A percentile compares a stretch with the other conserved stretches of the same genome.
Conservation (phyloP, 2,113 vertebrate species). For the Pandion haliaetus region DNA sequence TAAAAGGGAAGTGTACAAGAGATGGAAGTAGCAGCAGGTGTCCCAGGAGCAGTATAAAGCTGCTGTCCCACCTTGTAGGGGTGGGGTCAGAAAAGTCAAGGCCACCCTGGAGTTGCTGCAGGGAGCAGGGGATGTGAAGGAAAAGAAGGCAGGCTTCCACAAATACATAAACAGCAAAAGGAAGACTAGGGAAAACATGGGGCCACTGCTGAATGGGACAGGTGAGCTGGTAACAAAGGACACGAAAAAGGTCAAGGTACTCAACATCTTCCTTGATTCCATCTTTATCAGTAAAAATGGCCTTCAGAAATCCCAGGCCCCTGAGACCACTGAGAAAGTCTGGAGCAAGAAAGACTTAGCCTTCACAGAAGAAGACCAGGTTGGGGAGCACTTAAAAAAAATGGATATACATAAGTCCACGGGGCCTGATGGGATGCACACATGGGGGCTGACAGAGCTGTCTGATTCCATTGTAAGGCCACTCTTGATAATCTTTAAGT, state of each 20-base stretch:
- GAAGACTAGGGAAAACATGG: not conserved
- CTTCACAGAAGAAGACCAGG: not conserved
- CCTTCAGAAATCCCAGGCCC: not conserved
- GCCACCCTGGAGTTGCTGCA: accelerated
- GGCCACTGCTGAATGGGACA: not conserved
- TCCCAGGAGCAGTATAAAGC: not conserved
- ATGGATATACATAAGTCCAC: accelerated
- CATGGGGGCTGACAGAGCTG: not conserved
- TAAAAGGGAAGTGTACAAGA: not conserved
- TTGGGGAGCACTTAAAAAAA: not conserved
- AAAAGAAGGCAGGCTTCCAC: not conserved
- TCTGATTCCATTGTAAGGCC: not conserved
- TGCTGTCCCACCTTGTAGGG: not conserved
- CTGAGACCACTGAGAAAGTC: not conserved
- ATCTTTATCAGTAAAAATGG: not conserved
- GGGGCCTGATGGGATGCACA: not conserved
- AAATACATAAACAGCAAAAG: not conserved
- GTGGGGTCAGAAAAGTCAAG: not conserved
- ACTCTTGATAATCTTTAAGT: not conserved
- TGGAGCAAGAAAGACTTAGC: not conserved
- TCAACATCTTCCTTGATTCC: not conserved
- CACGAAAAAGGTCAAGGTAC: not conserved
- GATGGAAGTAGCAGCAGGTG: not conserved
- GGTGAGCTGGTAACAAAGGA: not conserved
- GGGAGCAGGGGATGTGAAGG: not conserved